Conservation (phyloP, 1,140 invertebrate species). For the Xylocopa sonorina region DNA sequence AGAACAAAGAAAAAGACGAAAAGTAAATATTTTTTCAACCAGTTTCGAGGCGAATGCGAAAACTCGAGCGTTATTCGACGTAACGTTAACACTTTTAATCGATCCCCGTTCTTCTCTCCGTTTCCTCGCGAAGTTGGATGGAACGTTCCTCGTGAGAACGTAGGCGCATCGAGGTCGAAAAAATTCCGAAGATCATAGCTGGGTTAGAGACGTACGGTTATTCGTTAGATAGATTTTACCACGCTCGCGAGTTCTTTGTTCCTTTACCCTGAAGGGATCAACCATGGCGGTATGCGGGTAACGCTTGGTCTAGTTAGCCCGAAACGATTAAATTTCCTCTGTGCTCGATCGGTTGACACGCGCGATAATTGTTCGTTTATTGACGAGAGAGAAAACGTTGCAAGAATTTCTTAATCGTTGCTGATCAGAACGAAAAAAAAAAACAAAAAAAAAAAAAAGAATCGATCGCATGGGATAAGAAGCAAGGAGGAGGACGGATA, state of each 20-base stretch:
- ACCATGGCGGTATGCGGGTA: conserved; percentile 65
- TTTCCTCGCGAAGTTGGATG: no score
- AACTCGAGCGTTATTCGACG: no score
- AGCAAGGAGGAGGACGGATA: conserved; percentile 32
- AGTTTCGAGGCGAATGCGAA: no score
- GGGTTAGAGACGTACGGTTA: background rate
- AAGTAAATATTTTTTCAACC: no score
- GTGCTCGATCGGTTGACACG: conserved; percentile 9
- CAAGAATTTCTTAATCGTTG: background rate
- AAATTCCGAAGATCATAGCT: background rate
- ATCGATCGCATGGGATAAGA: background rate
- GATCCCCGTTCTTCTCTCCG: no score
- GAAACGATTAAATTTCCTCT: conserved; percentile 48
- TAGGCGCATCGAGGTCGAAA: no score
- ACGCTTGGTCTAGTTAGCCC: conserved; percentile 68
- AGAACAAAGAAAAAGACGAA: no score
- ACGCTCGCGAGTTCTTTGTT: background rate
- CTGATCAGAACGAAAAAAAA: background rate
- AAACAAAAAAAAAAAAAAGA: background rate
- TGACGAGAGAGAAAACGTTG: background rate
- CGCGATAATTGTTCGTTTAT: conserved; percentile 8
- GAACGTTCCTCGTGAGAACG: no score
- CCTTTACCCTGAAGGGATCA: conserved; percentile 55
- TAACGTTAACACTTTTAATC: no score
- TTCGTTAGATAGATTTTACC: background rate